A percentile compares a stretch with the other conserved stretches of the same genome.
Evolutionary conservation across 2,888 invertebrate genomes (phyloP).

Genomic region (Elysia crispata): DNA sequence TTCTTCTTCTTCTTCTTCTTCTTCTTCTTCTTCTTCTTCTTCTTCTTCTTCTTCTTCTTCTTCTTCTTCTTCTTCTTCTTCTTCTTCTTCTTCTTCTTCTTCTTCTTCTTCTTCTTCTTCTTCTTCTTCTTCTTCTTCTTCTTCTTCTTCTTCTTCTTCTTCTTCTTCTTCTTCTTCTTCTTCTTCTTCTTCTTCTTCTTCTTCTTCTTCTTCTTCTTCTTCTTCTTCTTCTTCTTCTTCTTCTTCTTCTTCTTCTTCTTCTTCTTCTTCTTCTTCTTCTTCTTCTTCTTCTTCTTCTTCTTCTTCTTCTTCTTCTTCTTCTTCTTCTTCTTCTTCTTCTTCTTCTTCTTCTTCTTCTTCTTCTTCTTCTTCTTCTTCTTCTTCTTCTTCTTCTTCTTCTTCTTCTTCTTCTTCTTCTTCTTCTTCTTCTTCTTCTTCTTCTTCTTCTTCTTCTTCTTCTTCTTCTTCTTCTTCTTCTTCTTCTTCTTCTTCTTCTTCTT

Average conservation of each 20-base stretch:
- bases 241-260: not conserved
- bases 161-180: not conserved
- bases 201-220: not conserved
- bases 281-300: constrained; percentile 5
- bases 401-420: constrained; percentile 27
- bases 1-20: constrained; percentile 6
- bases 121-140: constrained; percentile 1
- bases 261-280: not conserved
- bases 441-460: not conserved
- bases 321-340: constrained; percentile 34
- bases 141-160: not conserved
- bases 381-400: constrained; percentile 37
- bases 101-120: constrained; percentile 1
- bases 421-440: constrained; percentile 20
- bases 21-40: not conserved
- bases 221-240: not conserved
- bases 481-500: too few relatives aligned
- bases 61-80: not conserved
- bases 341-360: constrained; percentile 39
- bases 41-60: constrained; percentile 1
- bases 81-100: not conserved
- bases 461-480: constrained; percentile 3
- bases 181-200: constrained; percentile 2
- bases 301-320: not conserved
- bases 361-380: constrained; percentile 37